Percentiles rank a stretch among this genome's conserved stretches.
phyloP scores from a whole-genome alignment of 2,113 vertebrate genomes.

The Charina bottae region DNA sequence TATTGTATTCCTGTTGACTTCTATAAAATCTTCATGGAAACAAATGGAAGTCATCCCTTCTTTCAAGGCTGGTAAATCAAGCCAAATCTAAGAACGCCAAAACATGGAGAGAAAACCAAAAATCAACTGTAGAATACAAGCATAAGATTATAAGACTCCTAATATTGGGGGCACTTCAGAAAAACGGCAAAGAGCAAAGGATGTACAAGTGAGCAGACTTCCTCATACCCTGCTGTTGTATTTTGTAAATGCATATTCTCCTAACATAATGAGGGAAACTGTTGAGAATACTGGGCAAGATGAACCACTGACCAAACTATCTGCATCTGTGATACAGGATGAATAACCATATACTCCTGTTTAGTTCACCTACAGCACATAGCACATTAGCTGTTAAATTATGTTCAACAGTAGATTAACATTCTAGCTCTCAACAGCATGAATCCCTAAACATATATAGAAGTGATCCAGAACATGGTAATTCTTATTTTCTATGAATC shows the following conservation, averaged over 20 bases:
- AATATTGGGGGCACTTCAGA: not conserved
- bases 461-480: conserved; percentile 3
- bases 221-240: too few species aligned
- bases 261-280: not conserved
- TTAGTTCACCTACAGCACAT: too few species aligned
- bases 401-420: not conserved
- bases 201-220: not conserved
- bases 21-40: not conserved
- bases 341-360: too few species aligned
- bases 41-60: not conserved
- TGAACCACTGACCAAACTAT: not conserved
- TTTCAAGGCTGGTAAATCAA: not conserved
- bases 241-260: not conserved
- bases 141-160: too few species aligned
- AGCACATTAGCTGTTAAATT: not conserved
- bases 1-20: not conserved
- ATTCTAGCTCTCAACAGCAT: not conserved
- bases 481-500: conserved; percentile 7
- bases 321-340: not conserved
- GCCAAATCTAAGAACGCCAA: not conserved
- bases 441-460: not conserved
- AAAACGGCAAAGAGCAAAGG: not conserved
- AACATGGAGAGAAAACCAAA: not conserved
- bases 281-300: not conserved
- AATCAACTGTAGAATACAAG: not conserved